Conservation (phyloP, 2,113 vertebrate genomes). For the Syrrhaptes paradoxus region DNA sequence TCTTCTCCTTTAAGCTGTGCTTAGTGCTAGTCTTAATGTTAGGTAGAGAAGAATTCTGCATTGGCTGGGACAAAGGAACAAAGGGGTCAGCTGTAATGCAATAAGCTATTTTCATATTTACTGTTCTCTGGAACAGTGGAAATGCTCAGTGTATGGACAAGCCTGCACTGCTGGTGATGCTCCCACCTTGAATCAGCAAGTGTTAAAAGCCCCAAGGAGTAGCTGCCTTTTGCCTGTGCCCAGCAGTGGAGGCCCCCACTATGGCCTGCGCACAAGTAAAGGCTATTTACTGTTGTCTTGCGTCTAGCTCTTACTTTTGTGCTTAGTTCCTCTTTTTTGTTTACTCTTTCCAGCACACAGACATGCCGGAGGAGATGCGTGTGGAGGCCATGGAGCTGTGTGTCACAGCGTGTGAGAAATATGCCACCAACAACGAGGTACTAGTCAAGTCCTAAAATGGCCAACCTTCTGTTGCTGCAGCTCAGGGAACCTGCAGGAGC, state of each 20-base stretch:
- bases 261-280: not conserved
- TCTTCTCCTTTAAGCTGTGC: not conserved
- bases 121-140: not conserved
- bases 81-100: not conserved
- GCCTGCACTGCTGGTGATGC: not conserved
- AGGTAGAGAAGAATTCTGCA: not conserved
- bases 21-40: not conserved
- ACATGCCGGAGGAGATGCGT: slow-evolving; percentile 97
- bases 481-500: not conserved
- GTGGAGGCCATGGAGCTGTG: slow-evolving; percentile 97
- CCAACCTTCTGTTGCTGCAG: not conserved
- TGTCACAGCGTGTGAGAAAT: slow-evolving; percentile 86
- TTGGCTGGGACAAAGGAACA: not conserved
- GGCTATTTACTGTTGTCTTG: not conserved
- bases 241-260: not conserved
- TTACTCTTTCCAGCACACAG: slow-evolving; percentile 84
- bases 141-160: not conserved
- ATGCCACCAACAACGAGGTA: slow-evolving; percentile 86
- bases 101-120: not conserved
- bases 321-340: slow-evolving; percentile 19
- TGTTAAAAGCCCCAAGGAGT: not conserved
- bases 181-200: not conserved
- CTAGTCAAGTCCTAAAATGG: not conserved
- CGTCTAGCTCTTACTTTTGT: not conserved
- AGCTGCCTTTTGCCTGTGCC: not conserved